Evolutionary conservation across 2,797 vertebrate genomes (phyloP).

Genomic region (Eulemur coronatus): DNA sequence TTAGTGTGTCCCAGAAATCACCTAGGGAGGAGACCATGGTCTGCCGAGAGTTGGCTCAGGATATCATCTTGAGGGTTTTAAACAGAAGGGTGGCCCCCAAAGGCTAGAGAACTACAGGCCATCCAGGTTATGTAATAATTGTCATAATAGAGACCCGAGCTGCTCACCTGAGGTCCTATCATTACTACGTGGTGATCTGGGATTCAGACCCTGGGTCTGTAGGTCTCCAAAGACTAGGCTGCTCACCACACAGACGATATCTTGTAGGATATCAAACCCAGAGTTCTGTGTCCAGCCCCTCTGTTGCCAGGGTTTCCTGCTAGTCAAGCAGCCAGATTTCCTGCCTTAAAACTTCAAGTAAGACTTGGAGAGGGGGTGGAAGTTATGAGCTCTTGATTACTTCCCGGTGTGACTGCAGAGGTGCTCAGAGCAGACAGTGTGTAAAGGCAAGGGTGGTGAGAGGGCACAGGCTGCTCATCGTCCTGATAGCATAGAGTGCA

Average conservation of each 20-base stretch:
- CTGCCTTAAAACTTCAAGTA: background rate
- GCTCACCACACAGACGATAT: background rate
- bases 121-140: background rate
- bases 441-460: background rate
- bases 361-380: background rate
- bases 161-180: background rate
- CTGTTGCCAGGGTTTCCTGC: background rate
- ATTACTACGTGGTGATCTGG: background rate
- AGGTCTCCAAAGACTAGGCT: background rate
- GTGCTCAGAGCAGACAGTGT: background rate
- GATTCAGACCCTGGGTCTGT: background rate
- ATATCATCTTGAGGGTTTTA: background rate
- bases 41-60: background rate
- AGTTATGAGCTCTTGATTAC: background rate
- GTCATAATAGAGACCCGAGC: background rate
- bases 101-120: background rate
- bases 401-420: background rate
- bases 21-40: background rate
- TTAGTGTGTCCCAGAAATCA: background rate
- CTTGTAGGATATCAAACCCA: background rate
- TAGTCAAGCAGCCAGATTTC: background rate
- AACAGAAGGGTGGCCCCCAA: background rate
- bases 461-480: background rate
- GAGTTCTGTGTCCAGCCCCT: background rate
- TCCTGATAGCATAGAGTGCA: background rate